Evolutionary conservation across 2,797 vertebrate species (phyloP).

Genomic region (Myotis myotis): DNA sequence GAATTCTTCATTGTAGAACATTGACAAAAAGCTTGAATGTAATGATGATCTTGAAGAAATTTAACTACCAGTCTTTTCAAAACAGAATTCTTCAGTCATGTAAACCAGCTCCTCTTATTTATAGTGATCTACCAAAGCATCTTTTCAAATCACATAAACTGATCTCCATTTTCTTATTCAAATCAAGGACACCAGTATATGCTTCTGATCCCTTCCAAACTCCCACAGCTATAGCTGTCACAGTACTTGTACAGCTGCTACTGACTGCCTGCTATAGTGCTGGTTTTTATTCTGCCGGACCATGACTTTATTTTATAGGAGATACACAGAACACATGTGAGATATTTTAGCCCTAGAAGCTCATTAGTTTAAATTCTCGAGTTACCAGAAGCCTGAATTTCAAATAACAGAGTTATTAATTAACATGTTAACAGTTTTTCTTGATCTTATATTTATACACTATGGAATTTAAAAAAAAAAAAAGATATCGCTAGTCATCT

Average conservation of each 20-base stretch:
- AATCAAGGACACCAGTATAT: background rate
- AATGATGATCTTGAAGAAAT: background rate
- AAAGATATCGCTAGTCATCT: background rate
- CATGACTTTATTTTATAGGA: background rate
- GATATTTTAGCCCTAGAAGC: background rate
- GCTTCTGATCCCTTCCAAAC: background rate
- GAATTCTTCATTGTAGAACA: background rate
- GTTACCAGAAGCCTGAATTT: background rate
- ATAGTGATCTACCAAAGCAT: background rate
- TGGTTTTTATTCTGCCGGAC: background rate
- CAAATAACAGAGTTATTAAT: background rate
- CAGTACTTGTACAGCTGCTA: no score
- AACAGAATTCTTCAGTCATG: background rate
- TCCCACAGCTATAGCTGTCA: rapidly evolving
- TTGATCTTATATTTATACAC: background rate
- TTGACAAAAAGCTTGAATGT: background rate
- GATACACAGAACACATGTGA: background rate
- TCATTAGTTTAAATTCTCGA: background rate
- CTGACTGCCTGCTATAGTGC: rapidly evolving
- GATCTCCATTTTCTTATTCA: background rate
- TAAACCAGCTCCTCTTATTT: background rate
- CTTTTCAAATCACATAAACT: background rate
- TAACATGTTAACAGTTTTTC: background rate
- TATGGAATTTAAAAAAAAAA: background rate
- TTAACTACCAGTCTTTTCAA: background rate